phyloP scores from a whole-genome alignment of 2,888 invertebrate species.

The Drosophila leonis region DNA sequence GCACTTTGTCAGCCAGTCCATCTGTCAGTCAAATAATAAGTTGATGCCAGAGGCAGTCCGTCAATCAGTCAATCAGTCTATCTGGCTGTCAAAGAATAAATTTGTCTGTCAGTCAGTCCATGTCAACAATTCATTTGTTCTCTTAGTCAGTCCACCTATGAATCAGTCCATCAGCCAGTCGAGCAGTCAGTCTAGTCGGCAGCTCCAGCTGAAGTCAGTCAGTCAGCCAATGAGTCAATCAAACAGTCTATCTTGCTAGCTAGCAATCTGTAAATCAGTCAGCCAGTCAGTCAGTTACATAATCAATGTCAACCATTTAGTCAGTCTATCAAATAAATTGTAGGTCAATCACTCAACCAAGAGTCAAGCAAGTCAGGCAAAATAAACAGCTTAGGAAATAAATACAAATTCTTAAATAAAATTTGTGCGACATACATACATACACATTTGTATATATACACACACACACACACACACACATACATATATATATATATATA shows the following conservation, averaged over 20 bases:
- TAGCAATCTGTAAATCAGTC: neutral
- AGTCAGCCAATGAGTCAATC: neutral
- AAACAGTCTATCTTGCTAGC: neutral
- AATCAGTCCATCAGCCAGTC: neutral
- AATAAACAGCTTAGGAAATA: slow-evolving; percentile 1
- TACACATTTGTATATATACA: neutral
- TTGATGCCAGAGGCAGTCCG: neutral
- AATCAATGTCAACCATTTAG: neutral
- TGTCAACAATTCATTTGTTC: neutral
- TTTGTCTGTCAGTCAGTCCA: neutral
- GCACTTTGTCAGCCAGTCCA: neutral
- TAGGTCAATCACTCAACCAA: neutral
- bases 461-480: neutral
- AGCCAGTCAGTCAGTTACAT: neutral
- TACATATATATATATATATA: neutral
- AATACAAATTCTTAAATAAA: slow-evolving; percentile 1
- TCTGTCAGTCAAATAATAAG: neutral
- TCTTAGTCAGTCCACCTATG: neutral
- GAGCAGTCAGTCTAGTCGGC: neutral
- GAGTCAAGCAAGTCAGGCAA: neutral
- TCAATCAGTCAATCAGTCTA: neutral
- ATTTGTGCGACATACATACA: neutral
- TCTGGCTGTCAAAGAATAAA: neutral
- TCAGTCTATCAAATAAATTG: neutral
- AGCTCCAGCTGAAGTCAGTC: too few relatives aligned